These are phyloP conservation scores for Mythimna impura DNA, from an alignment of 2,888 invertebrate genomes.

Conservation along the genomic window DNA sequence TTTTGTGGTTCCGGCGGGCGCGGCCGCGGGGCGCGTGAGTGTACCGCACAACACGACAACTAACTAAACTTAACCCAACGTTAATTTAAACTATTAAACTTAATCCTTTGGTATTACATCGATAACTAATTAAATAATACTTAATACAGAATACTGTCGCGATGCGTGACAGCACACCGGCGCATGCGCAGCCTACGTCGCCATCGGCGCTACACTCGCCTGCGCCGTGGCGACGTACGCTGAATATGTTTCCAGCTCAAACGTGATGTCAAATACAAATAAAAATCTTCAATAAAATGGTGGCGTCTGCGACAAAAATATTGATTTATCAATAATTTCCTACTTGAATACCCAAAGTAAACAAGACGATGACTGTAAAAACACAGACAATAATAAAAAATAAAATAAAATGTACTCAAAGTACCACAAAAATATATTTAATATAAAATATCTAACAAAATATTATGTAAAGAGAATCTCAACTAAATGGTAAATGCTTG, in stretches of 20 bases:
- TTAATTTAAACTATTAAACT: slow-evolving; percentile 58
- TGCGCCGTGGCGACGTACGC: slow-evolving; percentile 18
- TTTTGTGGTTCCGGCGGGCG: slow-evolving; percentile 78
- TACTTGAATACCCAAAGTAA: slow-evolving; percentile 42
- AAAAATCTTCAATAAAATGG: slow-evolving; percentile 31
- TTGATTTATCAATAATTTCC: slow-evolving; percentile 43
- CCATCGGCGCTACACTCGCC: background rate
- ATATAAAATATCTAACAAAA: slow-evolving; percentile 64
- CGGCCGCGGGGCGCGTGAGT: slow-evolving; percentile 15
- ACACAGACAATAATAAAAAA: slow-evolving; percentile 51
- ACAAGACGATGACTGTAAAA: slow-evolving; percentile 56
- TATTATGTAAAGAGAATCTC: slow-evolving; percentile 65
- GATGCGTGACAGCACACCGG: slow-evolving; percentile 43
- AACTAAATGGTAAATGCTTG: slow-evolving; percentile 53
- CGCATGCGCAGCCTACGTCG: slow-evolving; percentile 35
- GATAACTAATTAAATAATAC: slow-evolving; percentile 74
- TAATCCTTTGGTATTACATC: slow-evolving; percentile 78
- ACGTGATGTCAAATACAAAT: slow-evolving; percentile 44
- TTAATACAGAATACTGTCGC: slow-evolving; percentile 69
- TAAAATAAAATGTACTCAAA: slow-evolving; percentile 57
- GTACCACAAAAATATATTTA: slow-evolving; percentile 60
- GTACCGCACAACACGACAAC: slow-evolving; percentile 47
- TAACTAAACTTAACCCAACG: slow-evolving; percentile 67
- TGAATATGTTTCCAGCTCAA: slow-evolving; percentile 26
- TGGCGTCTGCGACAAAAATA: slow-evolving; percentile 43